Evolutionary conservation across 2,113 vertebrate species (phyloP), one percentile per base, ranked within the genome.

Genomic region (Caranx melampygus): DNA sequence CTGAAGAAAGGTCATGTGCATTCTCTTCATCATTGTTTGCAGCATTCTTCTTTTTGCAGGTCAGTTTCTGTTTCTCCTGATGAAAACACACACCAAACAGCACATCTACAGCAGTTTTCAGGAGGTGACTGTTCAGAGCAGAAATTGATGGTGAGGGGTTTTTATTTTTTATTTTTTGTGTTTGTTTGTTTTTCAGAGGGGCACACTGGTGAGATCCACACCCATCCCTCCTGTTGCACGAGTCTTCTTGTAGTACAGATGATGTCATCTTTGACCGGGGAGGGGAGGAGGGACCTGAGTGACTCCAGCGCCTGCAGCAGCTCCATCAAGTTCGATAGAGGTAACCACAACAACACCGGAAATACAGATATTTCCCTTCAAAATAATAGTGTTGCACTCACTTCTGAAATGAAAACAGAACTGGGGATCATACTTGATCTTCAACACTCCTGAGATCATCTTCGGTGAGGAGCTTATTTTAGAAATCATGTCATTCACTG

Each of bases 181-280:
- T 51, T 60, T 26, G 3, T 31, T 55, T 74, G 2, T 13, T 52
- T 40, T 18, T 6, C 2, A 55, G 20, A 35, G 15, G 21, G 6
- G 7, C 20, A 68, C 60, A 61, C 14, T 64, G 63, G 12, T 49
- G 63, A 72, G 61, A 72, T 79, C 83, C 84, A 87, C 86, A 78
- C 88, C 88, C 84, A 88, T 61, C 60, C 79, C 85, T 91, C 89
- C 85, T 91, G 87, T 89, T 92, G 87, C 90, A 80, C 61, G 83
- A 81, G 68, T 81, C 57, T 20, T 58, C 69, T 61, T 72, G 78
- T 83, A 86, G 78, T 91, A 82, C 67, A 47, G 82, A 93, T 94
- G 90, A 94, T 91, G 93, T 94, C 92, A 93, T 93, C 85, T 82
- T 84, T 84, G 75, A 83, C 82, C 72, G 67, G 49, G 45, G 67